These are phyloP conservation scores for Drosophila mayri DNA, from an alignment of 1,140 invertebrate genomes.

Conservation along the genomic window DNA sequence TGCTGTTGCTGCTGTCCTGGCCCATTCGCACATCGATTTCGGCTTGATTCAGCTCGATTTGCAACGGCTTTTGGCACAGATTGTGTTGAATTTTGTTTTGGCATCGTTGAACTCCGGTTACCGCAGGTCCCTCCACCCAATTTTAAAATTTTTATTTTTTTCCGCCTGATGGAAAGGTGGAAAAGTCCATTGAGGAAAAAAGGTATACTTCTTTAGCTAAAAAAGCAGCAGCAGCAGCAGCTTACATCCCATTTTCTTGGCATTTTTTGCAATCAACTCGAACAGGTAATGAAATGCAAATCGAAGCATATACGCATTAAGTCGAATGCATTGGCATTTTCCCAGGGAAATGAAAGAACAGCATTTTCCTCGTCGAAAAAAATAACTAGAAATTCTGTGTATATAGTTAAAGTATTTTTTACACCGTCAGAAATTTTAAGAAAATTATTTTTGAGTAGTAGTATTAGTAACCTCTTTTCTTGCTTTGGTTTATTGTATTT, in stretches of 20 bases:
- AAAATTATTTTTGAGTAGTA: too few relatives aligned
- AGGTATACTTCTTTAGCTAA: background rate
- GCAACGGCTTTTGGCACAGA: slow-evolving; percentile 77
- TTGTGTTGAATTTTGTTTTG: slow-evolving; percentile 60
- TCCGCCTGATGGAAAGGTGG: background rate
- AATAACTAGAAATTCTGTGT: background rate
- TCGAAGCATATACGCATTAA: slow-evolving; percentile 61
- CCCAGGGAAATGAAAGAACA: slow-evolving; percentile 31
- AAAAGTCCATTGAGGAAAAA: slow-evolving; percentile 2
- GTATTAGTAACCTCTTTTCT: too few relatives aligned
- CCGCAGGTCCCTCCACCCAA: background rate
- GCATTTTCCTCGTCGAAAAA: background rate
- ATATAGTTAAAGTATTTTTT: background rate
- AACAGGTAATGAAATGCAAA: slow-evolving; percentile 72
- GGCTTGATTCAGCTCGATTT: slow-evolving; percentile 76
- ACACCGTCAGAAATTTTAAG: background rate
- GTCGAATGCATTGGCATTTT: slow-evolving; percentile 25
- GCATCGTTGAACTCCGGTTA: slow-evolving; percentile 46
- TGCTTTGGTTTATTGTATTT: too few relatives aligned
- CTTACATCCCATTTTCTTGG: slow-evolving; percentile 15
- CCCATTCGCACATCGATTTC: slow-evolving; percentile 48
- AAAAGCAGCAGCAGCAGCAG: background rate
- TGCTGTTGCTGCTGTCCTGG: slow-evolving; percentile 37
- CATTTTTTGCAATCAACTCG: slow-evolving; percentile 48
- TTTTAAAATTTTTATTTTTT: background rate